Evolutionary conservation across 2,888 invertebrate species (phyloP).

Genomic region (Papilio demoleus): DNA sequence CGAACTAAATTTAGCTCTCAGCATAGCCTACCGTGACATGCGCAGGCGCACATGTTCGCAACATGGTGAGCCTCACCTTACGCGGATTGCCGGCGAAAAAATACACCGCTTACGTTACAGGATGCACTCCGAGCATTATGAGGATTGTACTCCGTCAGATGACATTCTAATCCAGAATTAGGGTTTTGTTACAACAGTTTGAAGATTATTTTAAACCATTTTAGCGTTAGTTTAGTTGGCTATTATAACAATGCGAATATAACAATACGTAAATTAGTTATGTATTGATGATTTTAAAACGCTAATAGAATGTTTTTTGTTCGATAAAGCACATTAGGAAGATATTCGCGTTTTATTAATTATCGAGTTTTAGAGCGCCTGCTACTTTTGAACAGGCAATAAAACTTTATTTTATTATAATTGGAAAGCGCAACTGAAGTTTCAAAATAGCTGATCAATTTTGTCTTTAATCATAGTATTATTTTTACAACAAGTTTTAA

Average conservation of each 20-base stretch:
- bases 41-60: conserved; percentile 76
- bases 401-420: neutral
- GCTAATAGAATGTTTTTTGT: too few species aligned
- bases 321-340: too few species aligned
- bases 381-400: neutral
- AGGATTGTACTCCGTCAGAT: conserved; percentile 47
- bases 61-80: conserved; percentile 74
- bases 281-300: too few species aligned
- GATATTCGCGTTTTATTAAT: neutral
- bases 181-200: conserved; percentile 52
- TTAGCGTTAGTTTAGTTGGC: neutral
- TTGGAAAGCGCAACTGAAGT: neutral
- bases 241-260: neutral
- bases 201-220: neutral
- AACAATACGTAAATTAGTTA: neutral
- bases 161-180: conserved; percentile 52
- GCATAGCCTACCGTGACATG: conserved; percentile 58
- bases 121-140: conserved; percentile 72
- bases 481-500: neutral
- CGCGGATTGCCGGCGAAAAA: conserved; percentile 75
- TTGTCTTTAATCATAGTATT: neutral
- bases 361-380: neutral
- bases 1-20: conserved; percentile 73
- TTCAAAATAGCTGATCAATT: neutral
- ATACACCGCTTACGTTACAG: conserved; percentile 77